Percentiles rank a stretch among this genome's conserved stretches.
Evolutionary conservation across 2,113 vertebrate genomes (phyloP).

Genomic region (Chunga burmeisteri): DNA sequence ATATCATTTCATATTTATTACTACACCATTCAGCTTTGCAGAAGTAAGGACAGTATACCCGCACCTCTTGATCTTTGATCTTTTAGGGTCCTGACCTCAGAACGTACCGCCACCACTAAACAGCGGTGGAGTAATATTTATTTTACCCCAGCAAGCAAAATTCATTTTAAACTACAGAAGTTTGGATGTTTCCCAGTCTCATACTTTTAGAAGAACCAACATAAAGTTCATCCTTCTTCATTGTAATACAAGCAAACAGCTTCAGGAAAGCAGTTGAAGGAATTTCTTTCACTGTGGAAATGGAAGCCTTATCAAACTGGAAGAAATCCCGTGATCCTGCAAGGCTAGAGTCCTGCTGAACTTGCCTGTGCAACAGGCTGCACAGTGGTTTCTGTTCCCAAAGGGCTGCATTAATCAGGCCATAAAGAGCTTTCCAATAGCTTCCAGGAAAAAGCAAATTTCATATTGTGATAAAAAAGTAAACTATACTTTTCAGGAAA

Average conservation of each 20-base stretch:
- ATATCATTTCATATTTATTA: slow-evolving; percentile 38
- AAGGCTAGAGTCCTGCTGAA: not conserved
- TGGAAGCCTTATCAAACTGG: not conserved
- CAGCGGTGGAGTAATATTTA: rapidly evolving
- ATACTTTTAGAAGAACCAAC: not conserved
- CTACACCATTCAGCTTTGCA: not conserved
- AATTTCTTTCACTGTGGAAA: not conserved
- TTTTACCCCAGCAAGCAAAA: not conserved
- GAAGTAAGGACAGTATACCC: not conserved
- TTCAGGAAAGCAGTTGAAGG: not conserved
- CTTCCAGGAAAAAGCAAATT: not conserved
- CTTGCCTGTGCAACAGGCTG: not conserved
- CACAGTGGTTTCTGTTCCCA: not conserved
- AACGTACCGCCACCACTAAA: not conserved
- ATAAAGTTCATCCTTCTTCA: not conserved
- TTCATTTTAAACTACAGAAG: not conserved
- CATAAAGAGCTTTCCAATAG: not conserved
- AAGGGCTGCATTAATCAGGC: not conserved
- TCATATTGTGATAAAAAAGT: not conserved
- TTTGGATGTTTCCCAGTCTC: not conserved
- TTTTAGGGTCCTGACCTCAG: not conserved
- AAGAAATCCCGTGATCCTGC: not conserved
- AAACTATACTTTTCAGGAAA: not conserved
- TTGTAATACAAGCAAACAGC: not conserved
- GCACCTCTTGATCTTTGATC: not conserved